Evolutionary conservation across 2,797 vertebrate genomes (phyloP).

Genomic region (Lepilemur ruficaudatus): DNA sequence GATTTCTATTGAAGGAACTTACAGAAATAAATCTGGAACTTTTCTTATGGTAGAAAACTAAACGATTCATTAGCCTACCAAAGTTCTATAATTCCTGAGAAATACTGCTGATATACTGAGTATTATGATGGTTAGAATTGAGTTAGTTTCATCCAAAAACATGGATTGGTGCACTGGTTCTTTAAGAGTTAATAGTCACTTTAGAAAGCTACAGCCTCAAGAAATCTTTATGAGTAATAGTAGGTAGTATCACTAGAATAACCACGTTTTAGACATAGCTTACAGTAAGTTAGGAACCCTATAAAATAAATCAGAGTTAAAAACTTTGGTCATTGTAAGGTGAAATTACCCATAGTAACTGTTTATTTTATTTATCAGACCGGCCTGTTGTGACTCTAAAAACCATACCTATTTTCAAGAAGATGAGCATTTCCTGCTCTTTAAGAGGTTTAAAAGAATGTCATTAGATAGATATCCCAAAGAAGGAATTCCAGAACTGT

Average conservation of each 20-base stretch:
- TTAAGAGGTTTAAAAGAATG: background rate
- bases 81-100: background rate
- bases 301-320: background rate
- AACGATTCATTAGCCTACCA: background rate
- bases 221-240: background rate
- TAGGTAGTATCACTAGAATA: background rate
- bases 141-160: background rate
- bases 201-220: background rate
- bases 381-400: background rate
- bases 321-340: background rate
- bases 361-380: background rate
- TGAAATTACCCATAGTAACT: background rate
- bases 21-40: background rate
- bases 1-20: background rate
- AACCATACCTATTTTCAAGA: background rate
- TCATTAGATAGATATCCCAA: background rate
- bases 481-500: slow-evolving; percentile 10
- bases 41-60: slow-evolving; percentile 10
- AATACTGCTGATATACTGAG: background rate
- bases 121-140: background rate
- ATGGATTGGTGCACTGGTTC: background rate
- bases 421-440: slow-evolving; percentile 6
- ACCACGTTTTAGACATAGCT: background rate
- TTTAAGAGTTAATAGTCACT: background rate
- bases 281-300: background rate